phyloP scores from a whole-genome alignment of 2,113 vertebrate genomes.

The Mustelus asterias region DNA sequence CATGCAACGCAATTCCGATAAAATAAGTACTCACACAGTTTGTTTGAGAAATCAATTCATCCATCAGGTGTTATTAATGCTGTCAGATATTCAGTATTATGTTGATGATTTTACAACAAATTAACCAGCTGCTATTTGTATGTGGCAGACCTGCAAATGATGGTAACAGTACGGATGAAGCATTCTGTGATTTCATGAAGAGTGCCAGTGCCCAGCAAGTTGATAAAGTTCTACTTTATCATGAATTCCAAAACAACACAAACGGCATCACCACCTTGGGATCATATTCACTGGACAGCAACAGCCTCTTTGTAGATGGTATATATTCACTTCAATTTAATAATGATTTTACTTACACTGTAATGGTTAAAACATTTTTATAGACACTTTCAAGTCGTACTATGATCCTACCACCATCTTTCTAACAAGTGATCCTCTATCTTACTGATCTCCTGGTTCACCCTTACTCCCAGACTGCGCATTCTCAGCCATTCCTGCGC shows the following conservation, averaged over 20 bases:
- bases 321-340: not conserved
- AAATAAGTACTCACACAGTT: not conserved
- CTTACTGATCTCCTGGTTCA: not conserved
- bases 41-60: not conserved
- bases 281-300: slow-evolving; percentile 41
- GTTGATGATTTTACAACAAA: not conserved
- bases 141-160: slow-evolving; percentile 44
- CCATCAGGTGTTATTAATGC: not conserved
- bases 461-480: not conserved
- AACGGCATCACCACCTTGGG: slow-evolving; percentile 36
- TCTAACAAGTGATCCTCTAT: not conserved
- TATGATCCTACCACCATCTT: not conserved
- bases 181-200: slow-evolving; percentile 45
- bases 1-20: not conserved
- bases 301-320: slow-evolving; percentile 43
- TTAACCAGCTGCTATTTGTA: slow-evolving; percentile 10
- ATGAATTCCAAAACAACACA: slow-evolving; percentile 38
- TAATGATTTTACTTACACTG: not conserved
- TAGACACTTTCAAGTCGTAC: not conserved
- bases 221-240: slow-evolving; percentile 35
- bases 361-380: not conserved
- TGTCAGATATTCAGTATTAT: not conserved
- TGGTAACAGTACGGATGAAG: slow-evolving; percentile 46
- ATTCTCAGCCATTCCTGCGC: too few relatives aligned
- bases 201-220: slow-evolving; percentile 34